Evolutionary conservation across 2,888 invertebrate genomes (phyloP), one percentile per base, ranked within the genome.

Genomic region (Synanthedon formicaeformis): DNA sequence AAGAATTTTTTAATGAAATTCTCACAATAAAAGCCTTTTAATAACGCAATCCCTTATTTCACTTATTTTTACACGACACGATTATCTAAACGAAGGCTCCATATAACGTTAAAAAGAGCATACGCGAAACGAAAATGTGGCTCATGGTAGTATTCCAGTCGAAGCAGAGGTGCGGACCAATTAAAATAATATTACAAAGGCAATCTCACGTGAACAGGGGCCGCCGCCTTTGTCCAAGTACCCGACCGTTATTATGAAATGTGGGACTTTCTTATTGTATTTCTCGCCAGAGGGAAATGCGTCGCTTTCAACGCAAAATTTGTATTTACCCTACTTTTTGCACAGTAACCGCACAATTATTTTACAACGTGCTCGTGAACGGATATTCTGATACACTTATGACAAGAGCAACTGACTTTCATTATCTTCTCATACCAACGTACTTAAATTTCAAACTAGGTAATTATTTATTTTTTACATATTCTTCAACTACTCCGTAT

Each of bases 111-210:
- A 5, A n/a, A 45, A 45, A 14, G n/a, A 45, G n/a, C n/a, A 13
- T 13, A n/a, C n/a, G 14, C 14, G 14, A 45, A 45, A 45, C 45
- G 45, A 45, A 45, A 45, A 13, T 45, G 45, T n/a, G 13, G 45
- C 45, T 45, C 45, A 8, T 45, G 13, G 45, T 45, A 45, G 45
- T 13, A 45, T 45, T 45, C 11, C 45, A 55, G 52, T 53, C 53
- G 56, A 12, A 14, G 45, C 45, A 45, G 45, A 45, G 34, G 45
- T 45, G 45, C 14, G 45, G 45, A 53, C 57, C 62, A 60, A 64
- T 63, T 64, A 64, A 62, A 64, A 59, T 64, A 59, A 62, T 63
- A 60, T 65, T 61, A 63, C 64, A 61, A 61, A 61, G 58, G 60
- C 60, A 60, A 58, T 57, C 58, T 57, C 54, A 60, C 58, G 54